Percentiles rank a stretch among this genome's conserved stretches.
Evolutionary conservation across 2,888 invertebrate species (phyloP).

Genomic region (Notodonta dromedarius): DNA sequence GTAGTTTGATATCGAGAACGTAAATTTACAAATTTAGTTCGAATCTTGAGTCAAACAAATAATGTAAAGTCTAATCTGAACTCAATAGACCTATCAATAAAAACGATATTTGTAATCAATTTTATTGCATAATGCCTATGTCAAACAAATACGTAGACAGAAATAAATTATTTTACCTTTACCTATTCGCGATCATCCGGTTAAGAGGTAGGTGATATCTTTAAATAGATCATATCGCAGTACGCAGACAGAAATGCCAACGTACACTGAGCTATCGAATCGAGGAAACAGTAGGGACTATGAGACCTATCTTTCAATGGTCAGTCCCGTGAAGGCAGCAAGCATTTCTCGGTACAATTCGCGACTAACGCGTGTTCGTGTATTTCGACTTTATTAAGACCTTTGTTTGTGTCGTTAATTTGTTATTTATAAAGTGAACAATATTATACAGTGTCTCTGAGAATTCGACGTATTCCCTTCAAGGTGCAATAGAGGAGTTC

Average conservation of each 20-base stretch:
- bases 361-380: conserved; percentile 26
- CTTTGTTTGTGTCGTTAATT: conserved; percentile 9
- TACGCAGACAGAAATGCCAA: conserved; percentile 23
- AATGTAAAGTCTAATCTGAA: too few relatives aligned
- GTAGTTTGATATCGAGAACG: conserved; percentile 19
- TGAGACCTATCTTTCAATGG: conserved; percentile 38
- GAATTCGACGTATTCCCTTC: too few relatives aligned
- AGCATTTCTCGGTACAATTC: conserved; percentile 54
- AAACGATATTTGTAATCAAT: too few relatives aligned
- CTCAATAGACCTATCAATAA: too few relatives aligned
- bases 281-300: conserved; percentile 9
- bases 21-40: conserved; percentile 21
- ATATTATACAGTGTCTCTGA: too few relatives aligned
- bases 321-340: conserved; percentile 37
- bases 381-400: conserved; percentile 23
- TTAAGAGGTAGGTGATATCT: conserved; percentile 35
- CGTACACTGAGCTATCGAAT: conserved; percentile 26
- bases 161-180: conserved; percentile 8
- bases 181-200: conserved; percentile 44
- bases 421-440: conserved; percentile 9
- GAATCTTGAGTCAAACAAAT: conserved; percentile 12
- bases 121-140: not conserved
- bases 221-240: conserved; percentile 38
- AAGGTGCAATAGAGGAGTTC: too few relatives aligned
- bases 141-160: not conserved